These are phyloP conservation scores for Rhinoptilus africanus DNA, from an alignment of 2,113 vertebrate genomes.

Conservation along the genomic window DNA sequence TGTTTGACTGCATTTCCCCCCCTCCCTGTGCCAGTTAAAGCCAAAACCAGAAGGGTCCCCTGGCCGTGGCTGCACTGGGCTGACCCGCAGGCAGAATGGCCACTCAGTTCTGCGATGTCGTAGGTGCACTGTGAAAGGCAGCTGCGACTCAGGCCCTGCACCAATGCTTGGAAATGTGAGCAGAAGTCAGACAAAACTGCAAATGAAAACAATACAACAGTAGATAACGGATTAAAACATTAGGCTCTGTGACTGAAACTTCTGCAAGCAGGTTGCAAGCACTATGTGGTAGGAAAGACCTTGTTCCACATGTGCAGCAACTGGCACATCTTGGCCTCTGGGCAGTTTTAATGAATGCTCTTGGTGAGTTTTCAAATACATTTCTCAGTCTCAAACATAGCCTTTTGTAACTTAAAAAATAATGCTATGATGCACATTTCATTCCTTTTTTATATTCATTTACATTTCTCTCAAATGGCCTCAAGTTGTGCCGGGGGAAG, in stretches of 20 bases:
- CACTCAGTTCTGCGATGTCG: fast-evolving
- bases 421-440: neutral
- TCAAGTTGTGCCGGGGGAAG: neutral
- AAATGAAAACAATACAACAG: neutral
- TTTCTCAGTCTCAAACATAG: neutral
- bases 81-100: too few species aligned
- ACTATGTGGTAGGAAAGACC: neutral
- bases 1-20: neutral
- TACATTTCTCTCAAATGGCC: neutral
- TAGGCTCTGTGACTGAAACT: neutral
- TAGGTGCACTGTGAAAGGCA: fast-evolving
- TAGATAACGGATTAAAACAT: neutral
- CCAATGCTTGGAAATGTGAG: neutral
- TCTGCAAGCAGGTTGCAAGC: neutral
- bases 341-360: neutral
- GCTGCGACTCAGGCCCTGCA: neutral
- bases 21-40: too few species aligned
- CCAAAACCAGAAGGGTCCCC: neutral
- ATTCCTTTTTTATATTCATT: neutral
- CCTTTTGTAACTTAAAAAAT: neutral
- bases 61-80: neutral
- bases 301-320: neutral
- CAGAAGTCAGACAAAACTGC: neutral
- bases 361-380: neutral
- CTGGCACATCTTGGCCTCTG: neutral